These are phyloP conservation scores for Anoplius nigerrimus DNA, from an alignment of 2,888 invertebrate genomes.

Conservation along the genomic window DNA sequence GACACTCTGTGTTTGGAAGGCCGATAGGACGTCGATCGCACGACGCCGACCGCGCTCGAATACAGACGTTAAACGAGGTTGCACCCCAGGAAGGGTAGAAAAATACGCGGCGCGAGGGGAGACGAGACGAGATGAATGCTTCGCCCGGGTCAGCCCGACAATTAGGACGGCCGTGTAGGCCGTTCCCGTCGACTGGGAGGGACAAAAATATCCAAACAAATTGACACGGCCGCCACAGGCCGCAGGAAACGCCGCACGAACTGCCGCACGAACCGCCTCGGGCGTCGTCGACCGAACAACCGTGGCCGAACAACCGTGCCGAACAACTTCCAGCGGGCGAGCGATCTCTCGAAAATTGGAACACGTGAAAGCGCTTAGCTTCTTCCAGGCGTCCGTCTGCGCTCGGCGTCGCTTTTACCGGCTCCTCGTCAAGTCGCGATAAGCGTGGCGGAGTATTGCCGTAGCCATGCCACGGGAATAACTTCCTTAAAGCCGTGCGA, in stretches of 20 bases:
- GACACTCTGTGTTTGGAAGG: too few relatives aligned
- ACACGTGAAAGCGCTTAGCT: constrained; percentile 57
- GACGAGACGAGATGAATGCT: constrained; percentile 52
- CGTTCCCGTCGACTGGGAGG: constrained; percentile 19
- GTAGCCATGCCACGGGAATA: too few relatives aligned
- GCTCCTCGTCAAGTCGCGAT: too few relatives aligned
- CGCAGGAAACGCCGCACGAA: background rate
- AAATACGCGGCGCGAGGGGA: constrained; percentile 11
- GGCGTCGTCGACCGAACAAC: too few relatives aligned
- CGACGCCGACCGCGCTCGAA: too few relatives aligned
- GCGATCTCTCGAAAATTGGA: constrained; percentile 45
- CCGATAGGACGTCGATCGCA: too few relatives aligned
- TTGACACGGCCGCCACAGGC: constrained; percentile 47
- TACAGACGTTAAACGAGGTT: too few relatives aligned
- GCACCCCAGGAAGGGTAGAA: background rate
- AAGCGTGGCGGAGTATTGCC: too few relatives aligned
- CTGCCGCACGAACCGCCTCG: too few relatives aligned
- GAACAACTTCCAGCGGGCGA: constrained; percentile 21
- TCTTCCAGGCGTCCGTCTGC: constrained; percentile 10
- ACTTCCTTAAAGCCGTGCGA: too few relatives aligned
- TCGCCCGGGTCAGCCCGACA: constrained; percentile 51
- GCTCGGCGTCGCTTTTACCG: too few relatives aligned
- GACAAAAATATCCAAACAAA: constrained; percentile 65
- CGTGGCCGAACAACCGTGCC: too few relatives aligned
- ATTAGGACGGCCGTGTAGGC: constrained; percentile 52